These are phyloP conservation scores for Ornithoptera priamus DNA, from an alignment of 2,888 invertebrate species.

Conservation along the genomic window DNA sequence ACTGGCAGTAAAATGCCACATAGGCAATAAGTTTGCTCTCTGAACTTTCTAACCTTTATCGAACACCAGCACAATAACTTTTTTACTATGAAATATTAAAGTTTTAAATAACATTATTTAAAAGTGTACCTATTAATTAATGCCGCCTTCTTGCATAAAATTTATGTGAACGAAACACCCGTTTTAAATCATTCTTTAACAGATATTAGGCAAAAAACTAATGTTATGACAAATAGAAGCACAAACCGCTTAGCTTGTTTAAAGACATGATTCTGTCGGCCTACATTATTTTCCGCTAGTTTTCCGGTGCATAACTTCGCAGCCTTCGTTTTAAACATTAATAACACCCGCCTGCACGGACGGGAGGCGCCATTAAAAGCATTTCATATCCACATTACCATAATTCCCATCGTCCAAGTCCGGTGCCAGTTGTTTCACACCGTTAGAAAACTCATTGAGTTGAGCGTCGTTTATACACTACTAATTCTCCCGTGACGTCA, in stretches of 20 bases:
- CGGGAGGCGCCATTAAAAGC: slow-evolving; percentile 21
- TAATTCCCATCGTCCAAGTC: slow-evolving; percentile 30
- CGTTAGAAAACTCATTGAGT: slow-evolving; percentile 25
- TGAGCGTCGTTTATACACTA: slow-evolving; percentile 11
- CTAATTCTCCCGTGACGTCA: slow-evolving; percentile 15
- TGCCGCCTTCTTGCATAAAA: too few species aligned
- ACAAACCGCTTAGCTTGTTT: background rate
- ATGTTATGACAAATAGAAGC: background rate
- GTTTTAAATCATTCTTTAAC: too few species aligned
- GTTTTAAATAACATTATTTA: too few species aligned
- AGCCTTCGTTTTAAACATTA: slow-evolving; percentile 16
- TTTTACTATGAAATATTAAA: too few species aligned
- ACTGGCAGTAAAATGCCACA: too few species aligned
- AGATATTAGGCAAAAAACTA: background rate
- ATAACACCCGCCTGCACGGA: background rate
- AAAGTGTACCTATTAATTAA: too few species aligned
- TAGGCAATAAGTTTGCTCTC: too few species aligned
- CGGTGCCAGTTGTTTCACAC: slow-evolving; percentile 21
- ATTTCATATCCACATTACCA: slow-evolving; percentile 30
- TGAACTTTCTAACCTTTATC: too few species aligned
- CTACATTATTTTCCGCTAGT: slow-evolving; percentile 15
- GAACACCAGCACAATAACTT: too few species aligned
- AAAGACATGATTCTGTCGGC: background rate
- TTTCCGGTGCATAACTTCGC: slow-evolving; percentile 4
- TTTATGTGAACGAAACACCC: too few species aligned